phyloP scores from a whole-genome alignment of 1,140 invertebrate species.

The Scaptomyza montana region DNA sequence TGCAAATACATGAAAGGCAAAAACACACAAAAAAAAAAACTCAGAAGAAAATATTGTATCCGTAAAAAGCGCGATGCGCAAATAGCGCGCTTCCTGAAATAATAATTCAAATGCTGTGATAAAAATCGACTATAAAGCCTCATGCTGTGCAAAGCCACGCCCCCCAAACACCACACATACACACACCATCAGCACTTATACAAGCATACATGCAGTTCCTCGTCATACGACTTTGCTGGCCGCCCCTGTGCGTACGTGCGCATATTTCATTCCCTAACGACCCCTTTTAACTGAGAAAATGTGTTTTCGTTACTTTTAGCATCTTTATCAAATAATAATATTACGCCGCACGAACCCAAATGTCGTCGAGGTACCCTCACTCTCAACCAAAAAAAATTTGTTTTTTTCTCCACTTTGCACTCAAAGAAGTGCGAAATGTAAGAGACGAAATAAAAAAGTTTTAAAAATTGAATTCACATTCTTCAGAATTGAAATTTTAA shows the following conservation, averaged over 20 bases:
- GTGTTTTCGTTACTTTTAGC: slow-evolving; percentile 84
- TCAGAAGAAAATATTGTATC: slow-evolving; percentile 55
- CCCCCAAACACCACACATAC: slow-evolving; percentile 21
- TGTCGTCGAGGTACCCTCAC: slow-evolving; percentile 64
- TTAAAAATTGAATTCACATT: slow-evolving; percentile 40
- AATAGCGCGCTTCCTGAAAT: slow-evolving; percentile 83
- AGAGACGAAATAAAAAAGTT: slow-evolving; percentile 47
- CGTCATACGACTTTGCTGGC: not conserved
- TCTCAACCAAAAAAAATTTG: slow-evolving; percentile 25
- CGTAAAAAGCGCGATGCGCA: slow-evolving; percentile 82
- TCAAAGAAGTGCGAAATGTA: slow-evolving; percentile 58
- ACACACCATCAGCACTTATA: slow-evolving; percentile 18
- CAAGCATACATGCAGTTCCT: slow-evolving; percentile 49
- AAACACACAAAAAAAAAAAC: slow-evolving; percentile 14
- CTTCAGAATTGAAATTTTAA: not conserved
- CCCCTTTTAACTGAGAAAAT: slow-evolving; percentile 83
- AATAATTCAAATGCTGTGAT: slow-evolving; percentile 83
- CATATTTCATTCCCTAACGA: slow-evolving; percentile 83
- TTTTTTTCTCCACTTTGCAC: slow-evolving; percentile 52
- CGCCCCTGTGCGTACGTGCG: slow-evolving; percentile 76
- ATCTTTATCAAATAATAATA: slow-evolving; percentile 84
- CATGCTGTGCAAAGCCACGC: slow-evolving; percentile 69
- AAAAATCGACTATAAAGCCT: slow-evolving; percentile 79
- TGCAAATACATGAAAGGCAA: slow-evolving; percentile 75
- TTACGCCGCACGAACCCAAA: slow-evolving; percentile 80